Evolutionary conservation across 2,113 vertebrate species (phyloP).

Genomic region (Dendrocopos noguchii): DNA sequence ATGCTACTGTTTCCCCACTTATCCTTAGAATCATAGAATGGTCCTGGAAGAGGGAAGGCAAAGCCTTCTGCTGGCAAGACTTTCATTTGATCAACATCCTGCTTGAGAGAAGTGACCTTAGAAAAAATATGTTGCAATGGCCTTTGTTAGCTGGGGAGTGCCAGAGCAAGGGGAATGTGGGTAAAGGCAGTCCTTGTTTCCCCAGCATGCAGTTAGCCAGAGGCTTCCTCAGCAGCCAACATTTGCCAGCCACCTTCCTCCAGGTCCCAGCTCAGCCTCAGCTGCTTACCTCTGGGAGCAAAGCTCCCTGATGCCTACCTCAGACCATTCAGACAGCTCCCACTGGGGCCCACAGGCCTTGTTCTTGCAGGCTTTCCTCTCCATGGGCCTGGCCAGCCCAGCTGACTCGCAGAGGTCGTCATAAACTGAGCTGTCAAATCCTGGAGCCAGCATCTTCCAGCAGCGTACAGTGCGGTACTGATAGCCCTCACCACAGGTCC

Average conservation of each 20-base stretch:
- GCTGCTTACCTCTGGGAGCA: not conserved
- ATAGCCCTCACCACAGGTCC: constrained; percentile 86
- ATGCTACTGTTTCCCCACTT: not conserved
- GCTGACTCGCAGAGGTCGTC: constrained; percentile 84
- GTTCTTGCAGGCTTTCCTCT: constrained; percentile 85
- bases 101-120: not conserved
- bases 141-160: not conserved
- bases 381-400: constrained; percentile 85
- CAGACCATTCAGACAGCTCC: constrained; percentile 86
- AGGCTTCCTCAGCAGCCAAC: not conserved
- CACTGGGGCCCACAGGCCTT: constrained; percentile 90
- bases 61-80: not conserved
- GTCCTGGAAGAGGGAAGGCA: not conserved
- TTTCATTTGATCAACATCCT: not conserved
- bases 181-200: not conserved
- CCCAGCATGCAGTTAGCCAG: not conserved
- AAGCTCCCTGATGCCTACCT: constrained; percentile 72
- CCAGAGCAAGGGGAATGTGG: not conserved
- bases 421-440: constrained; percentile 90
- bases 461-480: constrained; percentile 89
- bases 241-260: not conserved
- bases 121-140: not conserved
- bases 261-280: not conserved
- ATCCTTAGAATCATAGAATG: not conserved
- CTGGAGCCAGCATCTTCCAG: constrained; percentile 91